phyloP scores from a whole-genome alignment of 2,797 vertebrate species.

The Benthosema pterotum region DNA sequence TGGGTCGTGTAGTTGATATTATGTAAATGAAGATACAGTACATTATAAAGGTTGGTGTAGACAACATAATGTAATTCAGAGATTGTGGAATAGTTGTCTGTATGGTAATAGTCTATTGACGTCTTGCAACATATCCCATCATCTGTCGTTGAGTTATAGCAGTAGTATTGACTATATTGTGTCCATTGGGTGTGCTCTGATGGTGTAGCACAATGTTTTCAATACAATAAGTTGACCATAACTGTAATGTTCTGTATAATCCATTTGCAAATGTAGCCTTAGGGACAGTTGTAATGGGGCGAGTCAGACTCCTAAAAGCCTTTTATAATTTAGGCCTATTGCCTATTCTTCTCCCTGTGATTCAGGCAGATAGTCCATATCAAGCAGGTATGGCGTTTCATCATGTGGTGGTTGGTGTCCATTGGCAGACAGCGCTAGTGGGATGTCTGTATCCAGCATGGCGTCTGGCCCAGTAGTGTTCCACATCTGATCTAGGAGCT shows the following conservation, averaged over 20 bases:
- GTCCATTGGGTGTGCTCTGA: neutral
- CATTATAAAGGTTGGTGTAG: too few species aligned
- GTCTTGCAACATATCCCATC: constrained; percentile 11
- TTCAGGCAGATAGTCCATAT: constrained; percentile 51
- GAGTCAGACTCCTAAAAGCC: neutral
- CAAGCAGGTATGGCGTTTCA: constrained; percentile 61
- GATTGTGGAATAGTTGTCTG: neutral
- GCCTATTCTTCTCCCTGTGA: constrained; percentile 69
- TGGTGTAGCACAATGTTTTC: neutral
- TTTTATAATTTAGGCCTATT: constrained; percentile 53
- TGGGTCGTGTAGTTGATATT: too few species aligned
- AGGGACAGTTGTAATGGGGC: too few species aligned
- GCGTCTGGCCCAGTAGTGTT: constrained; percentile 67
- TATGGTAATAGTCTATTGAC: constrained; percentile 2
- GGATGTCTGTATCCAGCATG: constrained; percentile 45
- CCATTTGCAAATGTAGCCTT: neutral
- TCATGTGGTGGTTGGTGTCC: constrained; percentile 68
- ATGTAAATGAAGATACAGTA: too few species aligned
- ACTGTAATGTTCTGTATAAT: neutral
- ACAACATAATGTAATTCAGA: too few species aligned
- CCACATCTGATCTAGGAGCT: constrained; percentile 81
- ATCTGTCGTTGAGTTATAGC: constrained; percentile 29
- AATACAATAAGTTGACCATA: constrained; percentile 1
- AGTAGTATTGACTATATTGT: neutral
- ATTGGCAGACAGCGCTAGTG: constrained; percentile 62